Evolutionary conservation across 2,113 vertebrate species (phyloP).

Genomic region (Protobothrops mucrosquamatus): DNA sequence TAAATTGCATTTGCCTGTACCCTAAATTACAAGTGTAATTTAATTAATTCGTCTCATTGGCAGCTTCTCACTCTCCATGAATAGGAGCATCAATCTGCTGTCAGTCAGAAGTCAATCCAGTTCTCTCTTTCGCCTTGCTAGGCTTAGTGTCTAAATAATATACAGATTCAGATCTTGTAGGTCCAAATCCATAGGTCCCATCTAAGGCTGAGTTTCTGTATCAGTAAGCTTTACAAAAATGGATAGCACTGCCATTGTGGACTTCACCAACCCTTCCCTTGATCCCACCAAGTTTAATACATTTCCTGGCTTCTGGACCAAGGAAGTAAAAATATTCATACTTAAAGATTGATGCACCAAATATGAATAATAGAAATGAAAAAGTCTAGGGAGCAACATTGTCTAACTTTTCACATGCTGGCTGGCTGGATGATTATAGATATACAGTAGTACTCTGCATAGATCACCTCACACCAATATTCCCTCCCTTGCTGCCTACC

Average conservation of each 20-base stretch:
- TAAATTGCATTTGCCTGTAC: conserved; percentile 1
- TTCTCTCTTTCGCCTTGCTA: neutral
- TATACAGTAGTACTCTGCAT: neutral
- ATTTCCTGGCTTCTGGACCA: neutral
- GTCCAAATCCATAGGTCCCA: neutral
- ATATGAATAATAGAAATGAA: neutral
- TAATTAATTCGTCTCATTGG: neutral
- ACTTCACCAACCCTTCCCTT: neutral
- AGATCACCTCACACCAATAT: neutral
- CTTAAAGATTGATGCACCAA: neutral
- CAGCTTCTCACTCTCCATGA: neutral
- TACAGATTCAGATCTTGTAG: neutral
- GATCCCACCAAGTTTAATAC: neutral
- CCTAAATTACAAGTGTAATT: neutral
- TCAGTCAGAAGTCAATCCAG: neutral
- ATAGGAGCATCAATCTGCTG: no score
- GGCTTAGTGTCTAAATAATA: neutral
- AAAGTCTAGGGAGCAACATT: neutral
- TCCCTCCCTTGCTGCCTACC: neutral
- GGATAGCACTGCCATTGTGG: neutral
- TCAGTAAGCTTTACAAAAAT: neutral
- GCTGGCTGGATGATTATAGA: neutral
- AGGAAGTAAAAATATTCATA: neutral
- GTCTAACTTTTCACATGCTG: neutral
- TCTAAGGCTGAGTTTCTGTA: neutral